Evolutionary conservation across 2,797 vertebrate species (phyloP), one percentile per base, ranked within the genome.

Genomic region (Liparis tanakae): DNA sequence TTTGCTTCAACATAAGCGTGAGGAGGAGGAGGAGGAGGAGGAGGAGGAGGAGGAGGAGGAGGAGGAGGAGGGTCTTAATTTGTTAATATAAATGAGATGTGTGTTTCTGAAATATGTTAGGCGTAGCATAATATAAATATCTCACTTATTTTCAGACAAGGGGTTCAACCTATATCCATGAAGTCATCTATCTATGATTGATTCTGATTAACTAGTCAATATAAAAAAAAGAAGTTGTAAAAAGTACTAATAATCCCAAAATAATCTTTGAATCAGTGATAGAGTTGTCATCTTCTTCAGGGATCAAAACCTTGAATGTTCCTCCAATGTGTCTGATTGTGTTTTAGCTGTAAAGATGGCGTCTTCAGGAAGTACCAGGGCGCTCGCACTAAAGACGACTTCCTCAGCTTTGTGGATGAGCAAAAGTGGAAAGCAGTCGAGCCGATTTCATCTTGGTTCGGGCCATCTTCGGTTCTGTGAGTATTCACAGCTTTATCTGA

Each of bases 341-440:
- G 6, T 85, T 63, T 41, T 83, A 99, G 98, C 86, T 98, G 96
- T 90, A 98, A 98, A 92, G 96, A 98, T 48, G 97, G 98, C 33
- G 89, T 95, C 69, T 98, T 99, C 92, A 92, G 98, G 79, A 95
- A 96, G 59, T 99, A 99, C 88, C 96, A 98, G 70, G 97, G 98
- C 4, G 93, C 95, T 10, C 95, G 97, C 33, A 96, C 95, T 5
- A 97, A 98, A 94, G 94, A 96, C 0, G 97, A 98, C 85, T 97
- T 99, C 89, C 96, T 99, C 70, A 96, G 94, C 78, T 99, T 98
- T 10, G 82, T 99, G 20, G 96, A 95, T 7, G 97, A 97, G 5
- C 95, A 96, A 89, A 97, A 98, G 44, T 99, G 98, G 98, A 95
- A 95, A 85, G 90, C 83, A 7, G 92, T 97, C 0, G 96, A 98